Base-by-base conservation (phyloP, 2,113 vertebrate genomes). In the Pardalotus punctatus region DNA sequence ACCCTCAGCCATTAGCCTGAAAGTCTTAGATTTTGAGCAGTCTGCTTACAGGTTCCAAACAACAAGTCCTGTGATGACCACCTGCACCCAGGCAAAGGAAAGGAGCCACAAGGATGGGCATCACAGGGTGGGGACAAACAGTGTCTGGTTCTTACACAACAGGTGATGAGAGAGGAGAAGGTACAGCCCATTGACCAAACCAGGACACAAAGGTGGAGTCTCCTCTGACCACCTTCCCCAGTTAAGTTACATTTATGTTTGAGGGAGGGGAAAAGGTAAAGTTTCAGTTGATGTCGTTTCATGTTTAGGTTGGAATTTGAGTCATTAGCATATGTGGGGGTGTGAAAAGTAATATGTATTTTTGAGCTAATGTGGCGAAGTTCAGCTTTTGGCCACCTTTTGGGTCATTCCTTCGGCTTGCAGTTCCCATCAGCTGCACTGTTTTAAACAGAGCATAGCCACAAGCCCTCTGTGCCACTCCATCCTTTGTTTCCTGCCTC, bases 61-160 rank as follows among this genome's bases (percentile, higher is more conserved):
- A 5, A 48, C 2, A 65, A 58, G 19, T 18, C 12, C 42, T 36
- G 0, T 1, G 13, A 24, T 19, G 47, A 57, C 12, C 17, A 67
- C 2, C 3, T 0, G 0, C 16, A 38, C 4, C 2, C 4, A 31
- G 3, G 33, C 28, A 45, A 77, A 69, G 77, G 14, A 40, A n/a
- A 35, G 27, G 47, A 60, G 18, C 3, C 3, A 5, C 0, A 1
- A 31, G 19, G 25, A 66, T 0, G 5, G 53, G n/a, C 45, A n/a
- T 17, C 0, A 3, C 0, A 1, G 36, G 6, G 0, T 1, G 0
- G 56, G 16, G 19, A 79, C 21, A 73, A 81, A 29, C 0, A 53
- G 29, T 15, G n/a, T 61, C 74, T 0, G 0, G 35, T 11, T 35
- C 20, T 47, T 15, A 29, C 13, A 19, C 17, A 35, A 13, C 24